Conservation (phyloP, 92 coral and sea anemone species). For the Virgularia gustaviana region DNA sequence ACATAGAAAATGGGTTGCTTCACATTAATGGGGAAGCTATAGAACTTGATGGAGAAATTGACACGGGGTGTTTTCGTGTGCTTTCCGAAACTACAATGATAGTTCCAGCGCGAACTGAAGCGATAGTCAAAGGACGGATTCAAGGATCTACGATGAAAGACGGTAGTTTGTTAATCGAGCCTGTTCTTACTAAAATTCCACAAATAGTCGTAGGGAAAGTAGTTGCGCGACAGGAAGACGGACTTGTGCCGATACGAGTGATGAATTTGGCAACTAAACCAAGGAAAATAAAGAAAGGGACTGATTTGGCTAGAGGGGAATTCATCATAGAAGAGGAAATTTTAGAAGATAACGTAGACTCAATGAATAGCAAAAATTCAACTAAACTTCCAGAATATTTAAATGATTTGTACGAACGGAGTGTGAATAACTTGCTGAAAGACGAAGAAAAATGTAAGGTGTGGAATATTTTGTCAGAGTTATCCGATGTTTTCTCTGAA, state of each 20-base stretch:
- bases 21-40: background rate
- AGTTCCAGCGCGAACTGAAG: background rate
- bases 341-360: background rate
- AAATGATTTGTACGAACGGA: background rate
- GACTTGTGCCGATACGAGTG: background rate
- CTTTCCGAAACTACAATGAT: background rate
- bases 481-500: constrained; percentile 1
- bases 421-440: background rate
- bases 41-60: background rate
- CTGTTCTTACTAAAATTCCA: background rate
- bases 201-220: background rate
- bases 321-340: background rate
- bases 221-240: background rate
- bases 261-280: background rate
- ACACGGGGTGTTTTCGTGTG: background rate
- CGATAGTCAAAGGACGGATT: background rate
- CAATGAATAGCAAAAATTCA: background rate
- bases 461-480: background rate
- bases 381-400: background rate
- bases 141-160: background rate
- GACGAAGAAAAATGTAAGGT: background rate
- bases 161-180: background rate
- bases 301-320: background rate
- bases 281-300: background rate
- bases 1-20: background rate